Percentiles rank a stretch among this genome's conserved stretches.
phyloP scores from a whole-genome alignment of 1,140 invertebrate genomes.

The Ectropis grisescens region DNA sequence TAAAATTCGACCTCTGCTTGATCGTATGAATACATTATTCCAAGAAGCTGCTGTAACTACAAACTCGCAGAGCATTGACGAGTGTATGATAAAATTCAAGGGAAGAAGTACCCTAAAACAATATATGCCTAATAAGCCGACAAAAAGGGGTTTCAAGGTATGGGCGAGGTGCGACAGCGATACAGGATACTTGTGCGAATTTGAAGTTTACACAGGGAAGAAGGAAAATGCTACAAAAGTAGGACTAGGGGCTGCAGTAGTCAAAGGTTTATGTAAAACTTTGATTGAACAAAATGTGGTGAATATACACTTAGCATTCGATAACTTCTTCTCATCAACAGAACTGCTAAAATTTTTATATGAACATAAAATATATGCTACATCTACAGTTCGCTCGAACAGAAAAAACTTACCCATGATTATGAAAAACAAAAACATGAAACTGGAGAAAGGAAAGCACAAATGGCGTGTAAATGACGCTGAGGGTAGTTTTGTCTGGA shows the following conservation, averaged over 20 bases:
- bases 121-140: constrained; percentile 14
- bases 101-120: background rate
- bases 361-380: constrained; percentile 19
- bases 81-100: background rate
- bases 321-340: constrained; percentile 21
- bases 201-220: constrained; percentile 17
- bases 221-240: constrained; percentile 4
- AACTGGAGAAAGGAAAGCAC: constrained; percentile 19
- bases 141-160: constrained; percentile 27
- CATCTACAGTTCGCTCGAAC: constrained; percentile 18
- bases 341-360: constrained; percentile 19
- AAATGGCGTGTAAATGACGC: too few relatives aligned
- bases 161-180: constrained; percentile 19
- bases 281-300: too few relatives aligned
- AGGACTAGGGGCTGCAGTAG: too few relatives aligned
- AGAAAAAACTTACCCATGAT: constrained; percentile 21
- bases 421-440: constrained; percentile 15
- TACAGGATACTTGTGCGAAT: constrained; percentile 16
- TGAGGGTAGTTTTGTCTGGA: too few relatives aligned
- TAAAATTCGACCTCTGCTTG: background rate
- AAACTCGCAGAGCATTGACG: background rate
- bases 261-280: too few relatives aligned
- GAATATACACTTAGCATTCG: constrained; percentile 17
- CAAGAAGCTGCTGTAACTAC: background rate
- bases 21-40: background rate